Evolutionary conservation across 1,140 invertebrate genomes (phyloP).

Genomic region (Heterodera carotae): DNA sequence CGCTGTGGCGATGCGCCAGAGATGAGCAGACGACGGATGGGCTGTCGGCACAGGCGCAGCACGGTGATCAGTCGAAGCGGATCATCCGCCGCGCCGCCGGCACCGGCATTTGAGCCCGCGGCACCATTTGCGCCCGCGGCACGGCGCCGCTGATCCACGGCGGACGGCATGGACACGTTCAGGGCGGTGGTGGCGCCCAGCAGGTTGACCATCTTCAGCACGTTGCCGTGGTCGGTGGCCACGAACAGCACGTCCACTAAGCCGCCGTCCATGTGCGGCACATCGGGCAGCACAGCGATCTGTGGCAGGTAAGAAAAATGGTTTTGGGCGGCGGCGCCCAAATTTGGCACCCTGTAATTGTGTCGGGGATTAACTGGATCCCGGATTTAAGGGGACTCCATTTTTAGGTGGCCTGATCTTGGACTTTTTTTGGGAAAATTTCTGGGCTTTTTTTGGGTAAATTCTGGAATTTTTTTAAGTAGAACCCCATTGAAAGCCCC

Average conservation of each 20-base stretch:
- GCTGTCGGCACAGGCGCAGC: slow-evolving; percentile 39
- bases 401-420: no score
- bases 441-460: no score
- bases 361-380: no score
- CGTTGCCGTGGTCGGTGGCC: slow-evolving; percentile 55
- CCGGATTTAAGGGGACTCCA: no score
- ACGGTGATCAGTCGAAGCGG: slow-evolving; percentile 43
- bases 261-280: slow-evolving; percentile 44
- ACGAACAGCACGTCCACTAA: slow-evolving; percentile 50
- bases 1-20: slow-evolving; percentile 31
- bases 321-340: not conserved
- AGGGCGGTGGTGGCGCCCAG: not conserved
- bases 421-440: slow-evolving; percentile 1
- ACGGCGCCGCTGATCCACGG: not conserved
- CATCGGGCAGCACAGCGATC: slow-evolving; percentile 43
- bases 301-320: slow-evolving; percentile 16
- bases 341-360: no score
- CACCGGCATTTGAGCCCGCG: not conserved
- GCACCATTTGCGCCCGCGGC: not conserved
- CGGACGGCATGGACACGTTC: not conserved
- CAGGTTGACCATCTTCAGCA: slow-evolving; percentile 54
- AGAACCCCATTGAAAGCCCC: no score
- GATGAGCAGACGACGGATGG: slow-evolving; percentile 48
- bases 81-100: slow-evolving; percentile 15
- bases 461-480: no score